Evolutionary conservation across 2,797 vertebrate species (phyloP).

Genomic region (Coregonus ussuriensis): DNA sequence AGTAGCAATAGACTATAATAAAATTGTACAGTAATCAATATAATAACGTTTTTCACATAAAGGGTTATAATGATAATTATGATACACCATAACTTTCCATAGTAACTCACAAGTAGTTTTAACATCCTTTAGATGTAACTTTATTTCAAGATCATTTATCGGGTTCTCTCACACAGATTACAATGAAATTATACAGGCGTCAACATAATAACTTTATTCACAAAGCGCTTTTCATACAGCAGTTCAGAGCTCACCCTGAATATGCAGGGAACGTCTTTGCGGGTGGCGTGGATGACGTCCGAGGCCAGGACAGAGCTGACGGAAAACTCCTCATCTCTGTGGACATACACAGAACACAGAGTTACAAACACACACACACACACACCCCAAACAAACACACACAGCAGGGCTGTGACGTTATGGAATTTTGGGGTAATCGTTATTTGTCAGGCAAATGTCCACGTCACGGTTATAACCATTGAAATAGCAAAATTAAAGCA

Average conservation of each 20-base stretch:
- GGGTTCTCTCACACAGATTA: no score
- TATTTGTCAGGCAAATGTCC: no score
- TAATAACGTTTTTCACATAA: background rate
- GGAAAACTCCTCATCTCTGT: slow-evolving; percentile 93
- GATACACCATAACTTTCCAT: background rate
- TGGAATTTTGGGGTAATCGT: no score
- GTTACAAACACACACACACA: background rate
- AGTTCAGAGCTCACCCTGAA: slow-evolving; percentile 78
- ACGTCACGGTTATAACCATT: no score
- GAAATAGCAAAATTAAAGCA: no score
- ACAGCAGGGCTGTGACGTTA: background rate
- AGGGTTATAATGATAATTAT: background rate
- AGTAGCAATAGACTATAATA: background rate
- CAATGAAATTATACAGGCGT: no score
- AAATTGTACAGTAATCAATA: background rate
- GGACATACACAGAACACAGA: background rate
- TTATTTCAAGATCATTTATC: no score
- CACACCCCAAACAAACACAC: no score
- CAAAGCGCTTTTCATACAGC: no score
- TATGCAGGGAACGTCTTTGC: slow-evolving; percentile 95
- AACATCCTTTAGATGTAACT: background rate
- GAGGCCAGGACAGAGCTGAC: slow-evolving; percentile 94
- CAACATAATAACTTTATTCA: no score
- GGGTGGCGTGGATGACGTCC: slow-evolving; percentile 93
- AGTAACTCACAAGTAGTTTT: background rate